Evolutionary conservation across 2,888 invertebrate genomes (phyloP).

Genomic region (Thalpophila matura): DNA sequence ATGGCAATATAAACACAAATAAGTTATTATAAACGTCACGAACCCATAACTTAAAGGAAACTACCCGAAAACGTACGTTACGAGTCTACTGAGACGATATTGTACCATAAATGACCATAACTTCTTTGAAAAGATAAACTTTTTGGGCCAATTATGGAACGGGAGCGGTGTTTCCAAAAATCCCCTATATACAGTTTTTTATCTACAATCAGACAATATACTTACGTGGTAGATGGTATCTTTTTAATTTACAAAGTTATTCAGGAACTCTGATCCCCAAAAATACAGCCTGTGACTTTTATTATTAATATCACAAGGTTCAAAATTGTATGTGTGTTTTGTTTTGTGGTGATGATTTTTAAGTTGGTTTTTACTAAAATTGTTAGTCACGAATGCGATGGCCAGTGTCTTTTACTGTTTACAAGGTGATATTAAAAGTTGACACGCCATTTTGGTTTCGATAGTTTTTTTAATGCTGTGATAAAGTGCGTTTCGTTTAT

Average conservation of each 20-base stretch:
- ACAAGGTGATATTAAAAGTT: constrained; percentile 84
- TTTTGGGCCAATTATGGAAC: constrained; percentile 84
- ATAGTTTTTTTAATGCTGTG: constrained; percentile 65
- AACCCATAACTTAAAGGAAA: constrained; percentile 77
- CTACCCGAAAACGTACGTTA: constrained; percentile 65
- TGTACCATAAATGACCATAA: constrained; percentile 83
- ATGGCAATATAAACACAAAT: constrained; percentile 70
- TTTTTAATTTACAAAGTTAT: constrained; percentile 69
- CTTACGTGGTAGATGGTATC: constrained; percentile 86
- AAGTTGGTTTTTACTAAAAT: constrained; percentile 74
- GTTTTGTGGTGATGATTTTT: background rate
- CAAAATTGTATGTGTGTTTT: constrained; percentile 4
- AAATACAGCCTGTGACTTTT: background rate
- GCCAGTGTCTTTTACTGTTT: constrained; percentile 79
- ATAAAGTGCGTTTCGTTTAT: constrained; percentile 46
- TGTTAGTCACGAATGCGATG: constrained; percentile 84
- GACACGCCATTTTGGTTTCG: constrained; percentile 80
- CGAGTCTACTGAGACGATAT: constrained; percentile 77
- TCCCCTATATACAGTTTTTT: constrained; percentile 79
- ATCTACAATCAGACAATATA: constrained; percentile 83
- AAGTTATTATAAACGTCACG: constrained; percentile 72
- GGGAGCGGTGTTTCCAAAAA: constrained; percentile 87
- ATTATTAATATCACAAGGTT: background rate
- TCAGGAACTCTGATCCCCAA: background rate
- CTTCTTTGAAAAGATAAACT: constrained; percentile 88